Percentiles rank a stretch among this genome's conserved stretches.
These are phyloP conservation scores for Octodon degus DNA, from an alignment of 2,113 vertebrate genomes.

Conservation along the genomic window DNA sequence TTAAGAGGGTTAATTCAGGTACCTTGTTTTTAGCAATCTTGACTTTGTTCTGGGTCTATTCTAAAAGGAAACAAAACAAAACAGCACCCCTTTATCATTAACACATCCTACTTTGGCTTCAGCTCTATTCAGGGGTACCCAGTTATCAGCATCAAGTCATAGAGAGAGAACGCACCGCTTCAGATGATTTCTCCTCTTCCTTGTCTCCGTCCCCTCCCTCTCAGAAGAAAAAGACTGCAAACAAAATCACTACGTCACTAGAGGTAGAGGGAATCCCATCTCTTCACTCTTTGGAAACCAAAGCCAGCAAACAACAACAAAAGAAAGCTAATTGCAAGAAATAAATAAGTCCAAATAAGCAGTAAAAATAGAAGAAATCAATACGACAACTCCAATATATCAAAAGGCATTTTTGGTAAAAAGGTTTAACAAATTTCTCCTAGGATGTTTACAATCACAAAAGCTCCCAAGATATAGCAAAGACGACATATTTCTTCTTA, in stretches of 20 bases:
- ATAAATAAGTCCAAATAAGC: constrained; percentile 56
- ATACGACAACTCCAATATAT: constrained; percentile 30
- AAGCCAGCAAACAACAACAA: constrained; percentile 62
- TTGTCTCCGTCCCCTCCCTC: constrained; percentile 76
- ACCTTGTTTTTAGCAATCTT: constrained; percentile 70
- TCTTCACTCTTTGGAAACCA: constrained; percentile 63
- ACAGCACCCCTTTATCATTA: constrained; percentile 43
- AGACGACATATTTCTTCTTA: constrained; percentile 34
- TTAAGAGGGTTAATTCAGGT: constrained; percentile 69
- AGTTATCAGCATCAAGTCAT: constrained; percentile 47
- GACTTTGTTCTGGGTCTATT: constrained; percentile 47
- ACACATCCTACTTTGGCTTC: constrained; percentile 48
- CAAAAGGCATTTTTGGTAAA: constrained; percentile 42
- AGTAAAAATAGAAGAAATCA: constrained; percentile 48
- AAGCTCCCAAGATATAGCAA: neutral
- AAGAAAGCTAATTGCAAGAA: constrained; percentile 53
- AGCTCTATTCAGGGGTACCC: constrained; percentile 36
- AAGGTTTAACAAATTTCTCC: constrained; percentile 33
- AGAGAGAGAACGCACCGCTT: constrained; percentile 57
- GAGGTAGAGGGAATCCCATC: constrained; percentile 74
- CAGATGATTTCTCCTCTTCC: constrained; percentile 66
- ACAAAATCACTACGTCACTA: constrained; percentile 77
- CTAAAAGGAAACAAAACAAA: constrained; percentile 63
- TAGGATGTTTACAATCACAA: constrained; percentile 52
- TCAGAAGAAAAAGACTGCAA: constrained; percentile 69